Conservation (phyloP, 2,888 invertebrate species). For the Camptogramma bilineatum region DNA sequence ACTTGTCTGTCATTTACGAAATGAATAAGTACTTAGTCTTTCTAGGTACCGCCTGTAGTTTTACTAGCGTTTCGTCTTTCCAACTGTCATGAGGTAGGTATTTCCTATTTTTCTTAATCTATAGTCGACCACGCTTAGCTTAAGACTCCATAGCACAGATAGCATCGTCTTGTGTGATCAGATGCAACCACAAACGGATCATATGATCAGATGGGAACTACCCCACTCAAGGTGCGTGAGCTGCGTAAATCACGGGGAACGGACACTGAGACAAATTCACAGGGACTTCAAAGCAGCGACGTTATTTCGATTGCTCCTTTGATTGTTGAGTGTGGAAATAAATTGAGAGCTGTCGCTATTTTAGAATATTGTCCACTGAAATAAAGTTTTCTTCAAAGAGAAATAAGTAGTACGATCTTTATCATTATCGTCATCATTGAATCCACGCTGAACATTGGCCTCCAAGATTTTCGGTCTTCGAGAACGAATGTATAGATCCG, state of each 20-base stretch:
- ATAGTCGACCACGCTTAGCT: not conserved
- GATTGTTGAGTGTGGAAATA: conserved; percentile 63
- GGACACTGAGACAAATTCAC: conserved; percentile 65
- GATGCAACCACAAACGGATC: too few relatives aligned
- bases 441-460: not conserved
- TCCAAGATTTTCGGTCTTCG: not conserved
- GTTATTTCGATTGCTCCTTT: conserved; percentile 64
- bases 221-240: conserved; percentile 45
- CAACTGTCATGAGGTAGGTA: not conserved
- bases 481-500: too few relatives aligned
- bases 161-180: too few relatives aligned
- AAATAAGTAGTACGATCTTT: not conserved
- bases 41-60: too few relatives aligned
- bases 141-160: not conserved
- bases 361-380: conserved; percentile 37
- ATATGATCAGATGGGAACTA: too few relatives aligned
- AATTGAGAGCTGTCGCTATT: conserved; percentile 47
- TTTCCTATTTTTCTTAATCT: too few relatives aligned
- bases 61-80: too few relatives aligned
- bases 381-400: not conserved
- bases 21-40: not conserved
- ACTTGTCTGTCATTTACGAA: not conserved
- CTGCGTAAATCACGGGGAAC: conserved; percentile 54
- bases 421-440: not conserved
- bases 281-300: conserved; percentile 75